Percentiles rank a stretch among this genome's conserved stretches.
Evolutionary conservation across 2,113 vertebrate genomes (phyloP).

Genomic region (Leucoraja erinaceus): DNA sequence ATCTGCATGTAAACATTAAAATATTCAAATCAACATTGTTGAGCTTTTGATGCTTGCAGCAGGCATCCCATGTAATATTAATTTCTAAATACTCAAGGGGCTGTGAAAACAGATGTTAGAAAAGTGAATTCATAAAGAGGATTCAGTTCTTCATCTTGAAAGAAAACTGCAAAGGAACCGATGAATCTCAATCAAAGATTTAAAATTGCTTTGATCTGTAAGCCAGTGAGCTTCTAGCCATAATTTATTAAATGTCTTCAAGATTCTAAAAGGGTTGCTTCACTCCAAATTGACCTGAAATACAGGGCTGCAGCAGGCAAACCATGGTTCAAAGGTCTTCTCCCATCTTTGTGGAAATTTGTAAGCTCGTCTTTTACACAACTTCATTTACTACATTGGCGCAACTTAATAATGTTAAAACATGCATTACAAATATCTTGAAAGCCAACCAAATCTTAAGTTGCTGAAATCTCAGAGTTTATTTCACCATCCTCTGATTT

Average conservation of each 20-base stretch:
- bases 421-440: not conserved
- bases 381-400: not conserved
- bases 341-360: not conserved
- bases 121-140: not conserved
- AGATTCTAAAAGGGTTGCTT: not conserved
- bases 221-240: not conserved
- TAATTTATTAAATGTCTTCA: not conserved
- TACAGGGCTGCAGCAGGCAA: not conserved
- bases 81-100: not conserved
- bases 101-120: constrained; percentile 28
- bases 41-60: not conserved
- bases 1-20: not conserved
- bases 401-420: not conserved
- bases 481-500: not conserved
- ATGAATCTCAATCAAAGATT: not conserved
- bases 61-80: constrained; percentile 25
- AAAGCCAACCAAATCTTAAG: not conserved
- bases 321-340: not conserved
- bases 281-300: not conserved
- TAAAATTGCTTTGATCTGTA: not conserved
- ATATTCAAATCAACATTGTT: constrained; percentile 23
- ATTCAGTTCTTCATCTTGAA: not conserved
- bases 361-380: not conserved
- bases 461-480: not conserved
- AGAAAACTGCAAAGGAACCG: not conserved